These are phyloP conservation scores for Glaucopsyche alexis DNA, from an alignment of 2,888 invertebrate species.

Conservation along the genomic window DNA sequence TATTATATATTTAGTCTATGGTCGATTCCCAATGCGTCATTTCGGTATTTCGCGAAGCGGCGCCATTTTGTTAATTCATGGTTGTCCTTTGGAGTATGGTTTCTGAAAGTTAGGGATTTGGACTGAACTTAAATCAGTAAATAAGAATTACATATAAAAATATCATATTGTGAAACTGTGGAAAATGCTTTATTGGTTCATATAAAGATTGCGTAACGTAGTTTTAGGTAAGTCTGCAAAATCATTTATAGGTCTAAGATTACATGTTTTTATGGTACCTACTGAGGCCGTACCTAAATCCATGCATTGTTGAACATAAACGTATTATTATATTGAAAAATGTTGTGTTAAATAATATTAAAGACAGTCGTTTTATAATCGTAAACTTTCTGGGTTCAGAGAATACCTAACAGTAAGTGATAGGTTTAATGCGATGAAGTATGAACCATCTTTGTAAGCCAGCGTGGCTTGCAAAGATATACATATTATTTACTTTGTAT, in stretches of 20 bases:
- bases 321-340: too few species aligned
- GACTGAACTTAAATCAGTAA: background rate
- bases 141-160: background rate
- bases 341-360: too few species aligned
- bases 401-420: too few species aligned
- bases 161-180: constrained; percentile 15
- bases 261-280: background rate
- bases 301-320: background rate
- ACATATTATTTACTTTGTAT: too few species aligned
- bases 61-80: constrained; percentile 24
- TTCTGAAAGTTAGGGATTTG: background rate
- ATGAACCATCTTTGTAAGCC: too few species aligned
- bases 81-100: background rate
- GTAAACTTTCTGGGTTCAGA: too few species aligned
- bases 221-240: constrained; percentile 9
- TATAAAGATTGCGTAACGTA: constrained; percentile 12
- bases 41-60: too few species aligned
- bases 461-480: too few species aligned
- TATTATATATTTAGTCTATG: too few species aligned
- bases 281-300: background rate
- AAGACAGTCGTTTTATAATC: too few species aligned
- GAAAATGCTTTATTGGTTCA: constrained; percentile 1
- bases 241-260: background rate
- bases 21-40: background rate
- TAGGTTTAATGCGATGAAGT: too few species aligned